These are phyloP conservation scores for Drosophila picticornis DNA, from an alignment of 2,888 invertebrate genomes.

Conservation along the genomic window DNA sequence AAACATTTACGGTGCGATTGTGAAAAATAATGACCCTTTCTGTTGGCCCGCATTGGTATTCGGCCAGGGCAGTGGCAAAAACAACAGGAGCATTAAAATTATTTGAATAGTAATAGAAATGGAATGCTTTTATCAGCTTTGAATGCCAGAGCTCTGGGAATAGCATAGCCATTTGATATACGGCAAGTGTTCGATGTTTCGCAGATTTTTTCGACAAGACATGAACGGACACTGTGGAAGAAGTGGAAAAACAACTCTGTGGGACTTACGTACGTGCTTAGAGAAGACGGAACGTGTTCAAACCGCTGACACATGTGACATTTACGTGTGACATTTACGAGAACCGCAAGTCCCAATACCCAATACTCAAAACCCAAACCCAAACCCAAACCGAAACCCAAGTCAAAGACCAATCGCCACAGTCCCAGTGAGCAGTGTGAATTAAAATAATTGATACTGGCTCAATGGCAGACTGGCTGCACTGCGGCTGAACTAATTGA, in stretches of 20 bases:
- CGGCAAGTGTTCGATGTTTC: background rate
- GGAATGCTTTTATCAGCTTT: background rate
- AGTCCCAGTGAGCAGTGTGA: conserved; percentile 4
- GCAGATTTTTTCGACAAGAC: background rate
- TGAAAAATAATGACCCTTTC: conserved; percentile 43
- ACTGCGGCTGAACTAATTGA: conserved; percentile 31
- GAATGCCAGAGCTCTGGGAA: background rate
- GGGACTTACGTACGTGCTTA: background rate
- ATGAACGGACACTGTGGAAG: background rate
- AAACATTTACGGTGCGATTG: conserved; percentile 39
- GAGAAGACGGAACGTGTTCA: background rate
- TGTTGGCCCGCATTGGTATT: conserved; percentile 15
- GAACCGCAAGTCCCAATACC: conserved; percentile 13
- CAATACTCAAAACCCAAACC: conserved; percentile 9
- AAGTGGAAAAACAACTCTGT: background rate
- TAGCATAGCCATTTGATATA: background rate
- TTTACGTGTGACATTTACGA: conserved; percentile 8
- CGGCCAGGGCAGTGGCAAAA: background rate
- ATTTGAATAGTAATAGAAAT: conserved; percentile 7
- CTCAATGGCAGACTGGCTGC: conserved; percentile 7
- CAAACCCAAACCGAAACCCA: background rate
- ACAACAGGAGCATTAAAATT: conserved; percentile 5
- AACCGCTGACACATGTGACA: conserved; percentile 25
- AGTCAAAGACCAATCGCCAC: conserved; percentile 3
- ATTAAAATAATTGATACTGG: conserved; percentile 29